Evolutionary conservation across 2,113 vertebrate genomes (phyloP).

Genomic region (Xiphophorus hellerii): DNA sequence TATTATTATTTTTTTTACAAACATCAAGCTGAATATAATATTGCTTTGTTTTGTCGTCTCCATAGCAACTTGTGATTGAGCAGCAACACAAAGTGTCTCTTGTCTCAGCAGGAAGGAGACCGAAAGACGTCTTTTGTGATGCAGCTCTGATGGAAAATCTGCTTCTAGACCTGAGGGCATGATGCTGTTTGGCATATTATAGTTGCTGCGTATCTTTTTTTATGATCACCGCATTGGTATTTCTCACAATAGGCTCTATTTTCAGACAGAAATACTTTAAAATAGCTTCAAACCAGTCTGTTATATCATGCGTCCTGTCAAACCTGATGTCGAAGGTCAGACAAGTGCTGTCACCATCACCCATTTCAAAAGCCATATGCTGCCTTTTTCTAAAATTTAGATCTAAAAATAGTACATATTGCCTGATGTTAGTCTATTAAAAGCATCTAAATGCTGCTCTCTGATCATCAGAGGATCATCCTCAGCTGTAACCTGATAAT

Average conservation of each 20-base stretch:
- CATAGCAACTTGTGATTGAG: conserved; percentile 66
- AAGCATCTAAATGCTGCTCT: conserved; percentile 22
- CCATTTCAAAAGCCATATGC: conserved; percentile 23
- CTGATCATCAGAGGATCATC: conserved; percentile 44
- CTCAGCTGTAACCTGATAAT: conserved; percentile 50
- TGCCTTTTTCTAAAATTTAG: conserved; percentile 18
- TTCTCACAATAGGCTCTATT: not conserved
- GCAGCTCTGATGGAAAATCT: conserved; percentile 14
- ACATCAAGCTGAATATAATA: conserved; percentile 54
- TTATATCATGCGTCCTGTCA: not conserved
- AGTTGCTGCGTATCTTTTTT: conserved; percentile 22
- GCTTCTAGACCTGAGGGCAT: conserved; percentile 17
- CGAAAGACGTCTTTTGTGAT: conserved; percentile 43
- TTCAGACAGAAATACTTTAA: conserved; percentile 11
- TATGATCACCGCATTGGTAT: conserved; percentile 19
- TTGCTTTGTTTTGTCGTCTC: conserved; percentile 54
- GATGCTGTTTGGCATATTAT: conserved; percentile 18
- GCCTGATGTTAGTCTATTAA: conserved; percentile 52
- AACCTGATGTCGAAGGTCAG: conserved; percentile 42
- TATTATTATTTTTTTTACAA: conserved; percentile 38
- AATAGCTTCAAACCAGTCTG: conserved; percentile 13
- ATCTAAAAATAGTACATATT: conserved; percentile 17
- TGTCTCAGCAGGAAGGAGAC: conserved; percentile 46
- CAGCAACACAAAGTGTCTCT: conserved; percentile 42
- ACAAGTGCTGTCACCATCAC: conserved; percentile 26